Conservation (phyloP, 1,140 invertebrate genomes). For the Drosophila lini region DNA sequence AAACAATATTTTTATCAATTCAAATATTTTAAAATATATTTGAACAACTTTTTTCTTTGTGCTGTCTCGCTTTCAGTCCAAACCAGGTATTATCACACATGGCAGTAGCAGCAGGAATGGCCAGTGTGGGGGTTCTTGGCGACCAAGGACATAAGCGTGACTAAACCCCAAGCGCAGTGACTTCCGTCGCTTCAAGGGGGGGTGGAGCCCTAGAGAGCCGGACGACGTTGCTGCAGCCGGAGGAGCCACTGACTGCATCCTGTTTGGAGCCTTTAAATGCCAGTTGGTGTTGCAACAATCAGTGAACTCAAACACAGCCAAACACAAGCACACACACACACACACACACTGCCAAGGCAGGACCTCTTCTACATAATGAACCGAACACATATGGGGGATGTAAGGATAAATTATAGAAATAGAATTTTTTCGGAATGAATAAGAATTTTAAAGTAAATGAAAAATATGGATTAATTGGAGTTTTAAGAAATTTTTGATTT, state of each 20-base stretch:
- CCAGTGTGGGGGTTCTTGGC: constrained; percentile 6
- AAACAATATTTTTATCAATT: too few relatives aligned
- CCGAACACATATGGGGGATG: neutral
- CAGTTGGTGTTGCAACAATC: constrained; percentile 68
- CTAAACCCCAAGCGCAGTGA: constrained; percentile 63
- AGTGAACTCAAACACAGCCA: constrained; percentile 28
- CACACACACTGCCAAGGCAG: neutral
- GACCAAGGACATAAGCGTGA: constrained; percentile 63
- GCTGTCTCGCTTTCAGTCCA: constrained; percentile 13
- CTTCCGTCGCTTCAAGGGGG: constrained; percentile 43
- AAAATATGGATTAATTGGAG: too few relatives aligned
- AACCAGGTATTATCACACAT: constrained; percentile 60
- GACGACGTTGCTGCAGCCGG: constrained; percentile 13
- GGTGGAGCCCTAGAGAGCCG: neutral
- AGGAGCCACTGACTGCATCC: constrained; percentile 38
- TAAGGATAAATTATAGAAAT: neutral
- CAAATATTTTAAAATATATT: too few relatives aligned
- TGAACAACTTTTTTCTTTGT: neutral
- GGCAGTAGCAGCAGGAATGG: neutral
- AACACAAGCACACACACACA: neutral
- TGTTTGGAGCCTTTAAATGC: constrained; percentile 64
- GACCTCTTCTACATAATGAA: neutral
- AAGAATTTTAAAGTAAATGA: too few relatives aligned
- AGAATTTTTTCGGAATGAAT: neutral
- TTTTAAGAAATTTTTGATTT: too few relatives aligned